Evolutionary conservation across 1,140 invertebrate species (phyloP), one percentile per base, ranked within the genome.

Genomic region (Neodiprion pinetum): DNA sequence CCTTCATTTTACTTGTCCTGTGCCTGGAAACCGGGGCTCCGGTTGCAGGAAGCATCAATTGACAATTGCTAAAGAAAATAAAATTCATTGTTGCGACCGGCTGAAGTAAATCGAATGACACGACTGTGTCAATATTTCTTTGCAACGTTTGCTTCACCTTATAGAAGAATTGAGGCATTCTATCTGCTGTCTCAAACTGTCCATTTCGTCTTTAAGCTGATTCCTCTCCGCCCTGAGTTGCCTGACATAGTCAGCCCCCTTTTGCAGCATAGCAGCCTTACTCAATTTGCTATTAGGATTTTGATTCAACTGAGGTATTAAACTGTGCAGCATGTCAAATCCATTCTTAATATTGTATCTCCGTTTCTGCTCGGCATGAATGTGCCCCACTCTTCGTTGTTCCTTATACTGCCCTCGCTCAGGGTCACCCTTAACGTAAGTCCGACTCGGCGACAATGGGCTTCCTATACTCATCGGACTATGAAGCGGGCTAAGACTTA

Each of bases 341-440:
- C 98, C 97, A 89, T 96, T 97, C 90, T 99, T 99, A 78, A 99
- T 98, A 84, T 98, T 99, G 84, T 96, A 98, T 61, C 98, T 91
- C 49, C 98, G 91, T 86, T 99, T 99, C 89, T 99, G 98, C 86
- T 99, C 98, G 0, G 98, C 97, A 86, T 99, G 97, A 75, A 98
- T 96, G 87, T 99, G 98, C 48, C 96, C 94, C 67, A 92, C 93
- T 66, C 95, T 90, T 50, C 95, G 91, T 77, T 95, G 91, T 81
- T 94, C 93, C 84, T 92, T 89, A 69, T 88, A 89, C 28, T 87
- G 85, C 67, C 87, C 88, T 0, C 87, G 80, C 73, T 88, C 88
- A 0, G 83, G 73, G 48, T 88, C 87, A 17, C 82, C 80, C 72
- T 88, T 89, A 5, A 85, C 79, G 71, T 83, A 88, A 12, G 74